These are phyloP conservation scores for Phoronis australis DNA, from an alignment of 2,888 invertebrate genomes.

Conservation along the genomic window DNA sequence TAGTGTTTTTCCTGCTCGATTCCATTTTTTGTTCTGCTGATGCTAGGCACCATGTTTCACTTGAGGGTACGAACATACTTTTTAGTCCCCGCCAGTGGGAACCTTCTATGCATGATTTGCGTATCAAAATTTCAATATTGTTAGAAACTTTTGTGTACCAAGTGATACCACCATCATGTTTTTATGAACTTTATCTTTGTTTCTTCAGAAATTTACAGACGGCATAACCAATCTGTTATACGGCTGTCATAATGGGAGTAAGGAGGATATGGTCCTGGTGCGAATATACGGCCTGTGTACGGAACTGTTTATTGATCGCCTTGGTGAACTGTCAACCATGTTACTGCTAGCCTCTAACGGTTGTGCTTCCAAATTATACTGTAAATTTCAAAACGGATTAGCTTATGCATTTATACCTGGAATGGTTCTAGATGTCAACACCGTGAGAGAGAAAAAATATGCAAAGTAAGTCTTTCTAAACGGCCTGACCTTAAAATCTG, in stretches of 20 bases:
- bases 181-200: too few relatives aligned
- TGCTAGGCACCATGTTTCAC: too few relatives aligned
- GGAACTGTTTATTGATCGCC: conserved; percentile 83
- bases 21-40: too few relatives aligned
- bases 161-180: too few relatives aligned
- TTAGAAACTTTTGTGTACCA: too few relatives aligned
- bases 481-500: too few relatives aligned
- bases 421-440: conserved; percentile 49
- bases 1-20: too few relatives aligned
- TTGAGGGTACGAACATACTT: too few relatives aligned
- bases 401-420: conserved; percentile 79
- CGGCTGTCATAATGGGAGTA: conserved; percentile 50
- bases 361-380: conserved; percentile 80
- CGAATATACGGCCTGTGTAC: conserved; percentile 91
- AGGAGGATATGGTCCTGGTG: conserved; percentile 71
- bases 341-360: conserved; percentile 65
- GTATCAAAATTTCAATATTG: too few relatives aligned
- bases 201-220: conserved; percentile 77
- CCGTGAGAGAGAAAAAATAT: conserved; percentile 39
- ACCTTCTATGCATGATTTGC: too few relatives aligned
- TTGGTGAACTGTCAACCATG: conserved; percentile 61
- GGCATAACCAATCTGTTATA: conserved; percentile 88
- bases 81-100: too few relatives aligned
- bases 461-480: conserved; percentile 17
- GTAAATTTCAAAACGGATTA: conserved; percentile 87